Evolutionary conservation across 2,113 vertebrate species (phyloP).

Genomic region (Gymnarchus niloticus): DNA sequence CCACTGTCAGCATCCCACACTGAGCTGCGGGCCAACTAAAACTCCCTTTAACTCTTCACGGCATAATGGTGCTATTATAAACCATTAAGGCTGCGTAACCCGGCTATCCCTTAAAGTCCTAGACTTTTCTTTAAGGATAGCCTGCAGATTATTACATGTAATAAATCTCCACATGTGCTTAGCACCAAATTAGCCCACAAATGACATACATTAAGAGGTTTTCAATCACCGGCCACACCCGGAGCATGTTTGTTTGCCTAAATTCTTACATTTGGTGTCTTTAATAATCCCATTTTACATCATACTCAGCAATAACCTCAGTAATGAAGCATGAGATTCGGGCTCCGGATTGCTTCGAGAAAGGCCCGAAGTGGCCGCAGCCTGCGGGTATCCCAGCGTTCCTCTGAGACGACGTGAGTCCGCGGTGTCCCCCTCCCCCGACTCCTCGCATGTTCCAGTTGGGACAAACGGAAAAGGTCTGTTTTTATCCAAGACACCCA

Average conservation of each 20-base stretch:
- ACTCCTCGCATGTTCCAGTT: not conserved
- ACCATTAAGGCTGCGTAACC: not conserved
- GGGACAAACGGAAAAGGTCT: no score
- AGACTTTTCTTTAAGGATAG: not conserved
- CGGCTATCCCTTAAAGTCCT: not conserved
- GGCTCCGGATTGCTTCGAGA: not conserved
- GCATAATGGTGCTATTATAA: not conserved
- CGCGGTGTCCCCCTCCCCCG: not conserved
- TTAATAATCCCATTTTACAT: conserved; percentile 15
- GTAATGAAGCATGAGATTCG: conserved; percentile 12
- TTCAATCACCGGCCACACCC: not conserved
- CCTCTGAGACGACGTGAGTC: not conserved
- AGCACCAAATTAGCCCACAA: not conserved
- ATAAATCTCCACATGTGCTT: not conserved
- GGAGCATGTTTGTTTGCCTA: not conserved
- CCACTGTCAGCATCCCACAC: not conserved
- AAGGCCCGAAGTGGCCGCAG: not conserved
- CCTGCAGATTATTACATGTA: not conserved
- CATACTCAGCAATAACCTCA: conserved; percentile 7
- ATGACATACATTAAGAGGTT: not conserved
- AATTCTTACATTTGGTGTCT: conserved; percentile 8
- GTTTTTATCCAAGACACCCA: not conserved
- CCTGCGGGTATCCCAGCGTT: not conserved
- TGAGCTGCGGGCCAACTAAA: not conserved
- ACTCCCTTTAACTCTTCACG: not conserved